Percentiles rank a stretch among this genome's conserved stretches.
These are phyloP conservation scores for Rhagonycha fulva DNA, from an alignment of 2,888 invertebrate genomes.

Conservation along the genomic window DNA sequence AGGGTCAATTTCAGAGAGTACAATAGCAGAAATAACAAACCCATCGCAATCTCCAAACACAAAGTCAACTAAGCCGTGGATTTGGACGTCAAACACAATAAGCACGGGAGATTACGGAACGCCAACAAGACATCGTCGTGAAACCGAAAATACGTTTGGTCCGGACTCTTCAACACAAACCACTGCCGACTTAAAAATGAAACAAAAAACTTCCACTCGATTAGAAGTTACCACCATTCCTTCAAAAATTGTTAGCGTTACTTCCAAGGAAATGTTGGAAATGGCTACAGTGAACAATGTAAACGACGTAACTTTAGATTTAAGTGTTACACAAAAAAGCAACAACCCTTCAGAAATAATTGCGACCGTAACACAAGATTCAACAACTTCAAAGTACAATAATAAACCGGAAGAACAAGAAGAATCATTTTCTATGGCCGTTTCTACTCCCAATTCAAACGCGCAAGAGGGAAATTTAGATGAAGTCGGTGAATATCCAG, in stretches of 20 bases:
- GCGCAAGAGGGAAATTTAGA: constrained; percentile 27
- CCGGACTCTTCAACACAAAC: constrained; percentile 41
- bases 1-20: constrained; percentile 18
- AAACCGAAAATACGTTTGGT: constrained; percentile 51
- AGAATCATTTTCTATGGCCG: constrained; percentile 28
- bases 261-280: constrained; percentile 3
- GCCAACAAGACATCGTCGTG: constrained; percentile 53
- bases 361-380: constrained; percentile 25
- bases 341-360: constrained; percentile 30
- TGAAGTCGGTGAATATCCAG: constrained; percentile 47
- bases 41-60: constrained; percentile 27
- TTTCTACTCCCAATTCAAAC: constrained; percentile 34
- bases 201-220: constrained; percentile 3
- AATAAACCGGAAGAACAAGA: constrained; percentile 33
- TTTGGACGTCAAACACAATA: constrained; percentile 53
- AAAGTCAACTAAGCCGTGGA: constrained; percentile 48
- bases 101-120: constrained; percentile 49
- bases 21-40: constrained; percentile 26
- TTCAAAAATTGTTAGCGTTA: constrained; percentile 7
- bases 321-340: constrained; percentile 29
- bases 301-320: constrained; percentile 34
- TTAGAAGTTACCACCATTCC: constrained; percentile 14
- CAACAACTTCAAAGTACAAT: constrained; percentile 31
- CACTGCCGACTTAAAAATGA: constrained; percentile 25
- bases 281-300: constrained; percentile 29